Percentiles rank a stretch among this genome's conserved stretches.
Evolutionary conservation across 1,140 invertebrate species (phyloP).

Genomic region (Zaprionus ornatus): DNA sequence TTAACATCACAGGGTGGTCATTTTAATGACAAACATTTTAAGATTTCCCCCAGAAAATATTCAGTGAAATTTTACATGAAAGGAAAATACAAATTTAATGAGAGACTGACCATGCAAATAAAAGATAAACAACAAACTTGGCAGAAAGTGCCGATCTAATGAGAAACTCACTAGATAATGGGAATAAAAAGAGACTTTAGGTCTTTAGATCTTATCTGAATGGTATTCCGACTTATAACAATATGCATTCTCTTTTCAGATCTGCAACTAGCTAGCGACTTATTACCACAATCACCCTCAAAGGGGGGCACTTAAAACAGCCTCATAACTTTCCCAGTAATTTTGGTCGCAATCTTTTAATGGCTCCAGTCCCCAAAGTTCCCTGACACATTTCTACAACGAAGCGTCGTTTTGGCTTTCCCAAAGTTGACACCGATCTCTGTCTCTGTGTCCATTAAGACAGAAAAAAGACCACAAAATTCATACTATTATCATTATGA

Average conservation of each 20-base stretch:
- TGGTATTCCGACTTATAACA: neutral
- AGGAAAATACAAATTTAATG: neutral
- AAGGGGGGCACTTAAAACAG: neutral
- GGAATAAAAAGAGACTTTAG: neutral
- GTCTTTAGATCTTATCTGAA: neutral
- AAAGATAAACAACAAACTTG: neutral
- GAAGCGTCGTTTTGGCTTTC: slow-evolving; percentile 27
- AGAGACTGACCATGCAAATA: neutral
- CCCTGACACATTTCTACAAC: slow-evolving; percentile 40
- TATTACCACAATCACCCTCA: neutral
- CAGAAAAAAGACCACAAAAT: slow-evolving; percentile 57
- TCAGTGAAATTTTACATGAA: neutral
- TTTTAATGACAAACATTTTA: neutral
- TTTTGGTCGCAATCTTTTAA: slow-evolving; percentile 17
- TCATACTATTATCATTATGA: slow-evolving; percentile 59
- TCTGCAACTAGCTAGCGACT: neutral
- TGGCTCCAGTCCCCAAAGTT: slow-evolving; percentile 6
- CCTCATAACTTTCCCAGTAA: slow-evolving; percentile 13
- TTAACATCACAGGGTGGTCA: too few relatives aligned
- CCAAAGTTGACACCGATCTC: slow-evolving; percentile 68
- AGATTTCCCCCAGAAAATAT: neutral
- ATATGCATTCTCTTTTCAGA: neutral
- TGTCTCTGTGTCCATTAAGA: slow-evolving; percentile 30
- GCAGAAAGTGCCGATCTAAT: neutral
- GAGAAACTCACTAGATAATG: neutral